Conservation (phyloP, 1,140 invertebrate genomes). For the Psix sp. region DNA sequence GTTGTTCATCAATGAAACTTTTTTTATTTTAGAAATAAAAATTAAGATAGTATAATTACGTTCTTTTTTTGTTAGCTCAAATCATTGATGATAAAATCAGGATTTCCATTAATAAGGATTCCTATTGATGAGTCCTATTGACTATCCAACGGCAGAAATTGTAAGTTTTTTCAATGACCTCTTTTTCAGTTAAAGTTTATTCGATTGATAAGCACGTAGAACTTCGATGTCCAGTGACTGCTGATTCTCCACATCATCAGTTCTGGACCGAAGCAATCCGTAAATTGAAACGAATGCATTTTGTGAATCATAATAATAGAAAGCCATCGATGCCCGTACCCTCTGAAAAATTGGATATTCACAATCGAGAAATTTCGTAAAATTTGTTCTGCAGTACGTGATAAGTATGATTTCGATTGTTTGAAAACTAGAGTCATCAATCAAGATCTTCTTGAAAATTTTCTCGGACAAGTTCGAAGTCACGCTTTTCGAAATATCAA, state of each 20-base stretch:
- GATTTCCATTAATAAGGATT: too few relatives aligned
- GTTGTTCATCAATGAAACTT: background rate
- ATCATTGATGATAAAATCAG: background rate
- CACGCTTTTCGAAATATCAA: constrained; percentile 8
- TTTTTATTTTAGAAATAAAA: too few relatives aligned
- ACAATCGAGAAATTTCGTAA: background rate
- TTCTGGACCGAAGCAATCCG: constrained; percentile 2
- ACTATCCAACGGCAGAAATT: background rate
- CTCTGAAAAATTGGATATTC: constrained; percentile 14
- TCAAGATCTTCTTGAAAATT: constrained; percentile 12
- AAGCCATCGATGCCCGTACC: background rate
- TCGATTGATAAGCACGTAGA: background rate
- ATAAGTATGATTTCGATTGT: background rate
- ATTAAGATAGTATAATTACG: too few relatives aligned
- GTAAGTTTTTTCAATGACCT: constrained; percentile 13
- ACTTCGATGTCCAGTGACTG: constrained; percentile 3
- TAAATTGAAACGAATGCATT: constrained; percentile 1
- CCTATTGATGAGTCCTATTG: too few relatives aligned
- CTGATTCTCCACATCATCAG: background rate
- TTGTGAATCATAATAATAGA: constrained; percentile 1
- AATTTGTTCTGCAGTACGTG: background rate
- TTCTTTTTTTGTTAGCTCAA: background rate
- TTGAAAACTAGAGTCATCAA: constrained; percentile 3
- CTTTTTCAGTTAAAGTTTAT: constrained; percentile 1
- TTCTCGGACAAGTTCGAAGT: constrained; percentile 14